phyloP scores from a whole-genome alignment of 1,140 invertebrate species.

The Sycophaga agraensis region DNA sequence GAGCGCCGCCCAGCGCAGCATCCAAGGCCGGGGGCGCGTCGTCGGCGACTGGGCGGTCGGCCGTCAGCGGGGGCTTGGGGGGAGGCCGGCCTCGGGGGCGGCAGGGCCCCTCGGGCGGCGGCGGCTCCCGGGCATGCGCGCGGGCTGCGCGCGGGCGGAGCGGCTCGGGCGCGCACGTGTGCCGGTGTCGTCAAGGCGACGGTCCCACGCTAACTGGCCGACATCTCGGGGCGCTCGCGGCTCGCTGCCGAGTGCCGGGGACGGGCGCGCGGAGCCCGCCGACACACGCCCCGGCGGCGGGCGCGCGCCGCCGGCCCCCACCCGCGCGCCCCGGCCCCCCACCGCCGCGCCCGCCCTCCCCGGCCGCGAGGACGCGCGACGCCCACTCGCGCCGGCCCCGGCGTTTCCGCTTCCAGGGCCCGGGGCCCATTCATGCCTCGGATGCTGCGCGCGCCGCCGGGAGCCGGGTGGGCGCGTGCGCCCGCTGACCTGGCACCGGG shows the following conservation, averaged over 20 bases:
- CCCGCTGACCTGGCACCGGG: no score
- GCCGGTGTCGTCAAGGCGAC: constrained; percentile 57
- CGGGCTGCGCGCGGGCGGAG: constrained; percentile 38
- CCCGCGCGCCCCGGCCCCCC: constrained; percentile 31
- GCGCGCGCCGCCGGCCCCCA: constrained; percentile 20
- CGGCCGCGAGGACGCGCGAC: constrained; percentile 7
- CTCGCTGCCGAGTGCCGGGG: constrained; percentile 45
- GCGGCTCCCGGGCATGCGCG: constrained; percentile 36
- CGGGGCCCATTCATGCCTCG: not conserved
- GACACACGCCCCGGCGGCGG: constrained; percentile 33
- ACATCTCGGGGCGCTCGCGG: constrained; percentile 11
- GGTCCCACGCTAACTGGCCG: constrained; percentile 57
- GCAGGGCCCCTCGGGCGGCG: constrained; percentile 9
- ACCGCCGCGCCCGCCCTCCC: constrained; percentile 14
- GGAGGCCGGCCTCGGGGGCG: not conserved
- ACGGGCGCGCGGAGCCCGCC: constrained; percentile 48
- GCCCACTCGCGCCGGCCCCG: not conserved
- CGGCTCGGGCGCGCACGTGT: constrained; percentile 42
- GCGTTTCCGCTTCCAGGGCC: constrained; percentile 25
- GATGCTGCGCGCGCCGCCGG: not conserved
- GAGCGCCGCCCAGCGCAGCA: constrained; percentile 48
- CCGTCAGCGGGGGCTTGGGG: not conserved
- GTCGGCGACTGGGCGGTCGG: constrained; percentile 8
- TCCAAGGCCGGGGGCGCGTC: constrained; percentile 40
- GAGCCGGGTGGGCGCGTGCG: not conserved